Evolutionary conservation across 1,140 invertebrate genomes (phyloP).

Genomic region (Penaeus vannamei): DNA sequence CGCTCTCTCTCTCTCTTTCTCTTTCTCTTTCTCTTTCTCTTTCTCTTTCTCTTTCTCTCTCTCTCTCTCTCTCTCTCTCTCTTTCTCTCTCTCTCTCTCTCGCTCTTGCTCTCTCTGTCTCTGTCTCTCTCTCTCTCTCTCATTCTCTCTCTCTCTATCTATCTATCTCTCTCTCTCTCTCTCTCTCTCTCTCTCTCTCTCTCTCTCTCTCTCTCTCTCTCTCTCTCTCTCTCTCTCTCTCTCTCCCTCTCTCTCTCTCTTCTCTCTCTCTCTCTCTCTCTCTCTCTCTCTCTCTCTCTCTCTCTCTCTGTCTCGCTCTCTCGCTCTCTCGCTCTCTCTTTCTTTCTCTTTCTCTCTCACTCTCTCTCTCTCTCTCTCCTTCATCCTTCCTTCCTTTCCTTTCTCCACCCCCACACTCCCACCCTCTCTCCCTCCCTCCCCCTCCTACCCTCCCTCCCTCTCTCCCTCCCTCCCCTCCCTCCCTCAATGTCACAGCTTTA

Average conservation of each 20-base stretch:
- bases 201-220: slow-evolving; percentile 14
- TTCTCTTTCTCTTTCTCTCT: background rate
- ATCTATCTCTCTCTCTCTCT: background rate
- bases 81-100: background rate
- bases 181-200: background rate
- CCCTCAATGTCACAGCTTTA: too few relatives aligned
- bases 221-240: slow-evolving; percentile 1
- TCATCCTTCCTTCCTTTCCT: too few relatives aligned
- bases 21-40: background rate
- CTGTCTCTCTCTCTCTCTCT: background rate
- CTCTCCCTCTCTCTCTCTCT: slow-evolving; percentile 19
- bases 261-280: slow-evolving; percentile 32
- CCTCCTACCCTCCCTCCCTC: too few relatives aligned
- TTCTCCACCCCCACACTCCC: too few relatives aligned
- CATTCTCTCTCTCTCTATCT: background rate
- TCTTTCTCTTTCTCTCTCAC: background rate
- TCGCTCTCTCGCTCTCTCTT: too few relatives aligned
- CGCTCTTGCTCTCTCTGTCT: background rate
- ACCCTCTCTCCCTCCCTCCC: too few relatives aligned
- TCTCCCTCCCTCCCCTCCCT: too few relatives aligned
- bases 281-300: too few relatives aligned
- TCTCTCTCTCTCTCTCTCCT: too few relatives aligned
- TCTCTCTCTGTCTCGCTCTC: too few relatives aligned
- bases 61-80: background rate
- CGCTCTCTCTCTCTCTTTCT: background rate